These are phyloP conservation scores for Aptenodytes forsteri DNA, from an alignment of 2,113 vertebrate species.

Conservation along the genomic window DNA sequence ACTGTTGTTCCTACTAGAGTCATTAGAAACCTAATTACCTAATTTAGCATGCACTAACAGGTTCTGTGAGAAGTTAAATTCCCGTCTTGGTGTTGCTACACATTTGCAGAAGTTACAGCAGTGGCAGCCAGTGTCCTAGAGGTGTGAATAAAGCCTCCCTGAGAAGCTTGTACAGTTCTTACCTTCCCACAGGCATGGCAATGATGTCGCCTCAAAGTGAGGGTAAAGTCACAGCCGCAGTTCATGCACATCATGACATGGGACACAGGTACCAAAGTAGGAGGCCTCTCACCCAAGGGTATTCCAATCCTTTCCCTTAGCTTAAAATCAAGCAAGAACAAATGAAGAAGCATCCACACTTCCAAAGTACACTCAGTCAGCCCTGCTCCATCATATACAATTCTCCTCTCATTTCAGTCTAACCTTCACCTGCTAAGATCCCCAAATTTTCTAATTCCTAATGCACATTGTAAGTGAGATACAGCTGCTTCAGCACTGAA, in stretches of 20 bases:
- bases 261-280: slow-evolving; percentile 89
- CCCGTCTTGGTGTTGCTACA: background rate
- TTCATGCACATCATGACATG: slow-evolving; percentile 98
- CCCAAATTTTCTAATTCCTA: background rate
- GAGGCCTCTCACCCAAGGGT: slow-evolving; percentile 88
- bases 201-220: slow-evolving; percentile 90
- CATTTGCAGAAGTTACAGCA: background rate
- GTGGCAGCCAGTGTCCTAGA: background rate
- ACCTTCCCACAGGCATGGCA: slow-evolving; percentile 97
- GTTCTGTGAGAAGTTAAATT: background rate
- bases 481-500: background rate
- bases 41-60: background rate
- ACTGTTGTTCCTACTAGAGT: background rate
- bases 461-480: background rate
- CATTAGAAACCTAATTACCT: background rate
- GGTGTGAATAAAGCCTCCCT: background rate
- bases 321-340: slow-evolving; percentile 69
- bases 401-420: background rate
- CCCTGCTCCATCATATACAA: background rate
- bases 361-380: background rate
- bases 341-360: background rate
- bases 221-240: slow-evolving; percentile 93
- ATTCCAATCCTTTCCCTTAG: slow-evolving; percentile 83
- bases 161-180: slow-evolving; percentile 10
- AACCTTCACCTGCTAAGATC: background rate